A percentile compares a stretch with the other conserved stretches of the same genome.
Conservation (phyloP, 37 sponge, comb jelly and placozoan genomes). For the Petrosia ficiformis region DNA sequence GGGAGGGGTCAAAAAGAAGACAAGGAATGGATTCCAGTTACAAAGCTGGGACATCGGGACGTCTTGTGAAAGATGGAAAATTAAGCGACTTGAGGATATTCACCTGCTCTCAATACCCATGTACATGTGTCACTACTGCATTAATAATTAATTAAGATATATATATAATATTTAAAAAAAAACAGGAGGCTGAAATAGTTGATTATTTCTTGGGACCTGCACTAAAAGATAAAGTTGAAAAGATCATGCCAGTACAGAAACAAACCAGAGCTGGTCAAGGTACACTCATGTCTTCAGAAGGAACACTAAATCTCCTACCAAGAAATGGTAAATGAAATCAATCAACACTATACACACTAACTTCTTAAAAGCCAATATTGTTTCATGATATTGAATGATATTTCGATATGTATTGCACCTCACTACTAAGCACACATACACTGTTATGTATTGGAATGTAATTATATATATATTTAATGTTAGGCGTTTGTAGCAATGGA, state of each 20-base stretch:
- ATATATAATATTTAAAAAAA: background rate
- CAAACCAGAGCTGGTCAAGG: conserved; percentile 98
- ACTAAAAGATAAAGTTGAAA: conserved; percentile 96
- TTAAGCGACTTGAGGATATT: conserved; percentile 96
- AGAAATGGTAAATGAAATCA: too few species aligned
- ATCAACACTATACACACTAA: too few species aligned
- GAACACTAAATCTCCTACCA: too few species aligned
- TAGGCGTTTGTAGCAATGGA: conserved; percentile 96
- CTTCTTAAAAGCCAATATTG: too few species aligned
- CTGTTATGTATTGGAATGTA: too few species aligned
- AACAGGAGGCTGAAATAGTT: conserved; percentile 92
- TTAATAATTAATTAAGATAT: background rate
- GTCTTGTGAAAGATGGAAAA: conserved; percentile 97
- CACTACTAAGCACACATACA: too few species aligned
- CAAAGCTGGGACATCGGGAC: conserved; percentile 97
- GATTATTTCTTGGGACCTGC: conserved; percentile 81
- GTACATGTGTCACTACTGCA: conserved; percentile 44
- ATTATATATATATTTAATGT: background rate
- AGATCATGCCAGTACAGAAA: conserved; percentile 99
- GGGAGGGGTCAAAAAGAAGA: conserved; percentile 32
- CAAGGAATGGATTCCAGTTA: conserved; percentile 97
- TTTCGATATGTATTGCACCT: too few species aligned
- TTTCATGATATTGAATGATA: too few species aligned
- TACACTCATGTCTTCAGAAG: too few species aligned
- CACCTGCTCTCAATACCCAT: conserved; percentile 97